phyloP scores from a whole-genome alignment of 2,113 vertebrate genomes.

The Perca schrenkii region DNA sequence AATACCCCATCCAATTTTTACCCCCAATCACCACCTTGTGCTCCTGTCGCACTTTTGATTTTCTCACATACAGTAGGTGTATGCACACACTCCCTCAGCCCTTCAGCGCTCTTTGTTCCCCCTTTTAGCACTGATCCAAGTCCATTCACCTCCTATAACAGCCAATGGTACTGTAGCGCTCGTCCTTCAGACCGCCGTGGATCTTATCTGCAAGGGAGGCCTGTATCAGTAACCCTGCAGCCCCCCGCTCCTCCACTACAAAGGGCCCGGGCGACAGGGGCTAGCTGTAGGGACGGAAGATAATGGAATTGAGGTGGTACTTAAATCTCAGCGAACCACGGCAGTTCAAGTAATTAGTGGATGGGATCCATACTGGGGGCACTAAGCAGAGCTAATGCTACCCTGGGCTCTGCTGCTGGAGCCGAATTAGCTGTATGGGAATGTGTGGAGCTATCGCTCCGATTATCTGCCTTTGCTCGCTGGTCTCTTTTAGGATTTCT shows the following conservation, averaged over 20 bases:
- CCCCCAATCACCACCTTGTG: constrained; percentile 56
- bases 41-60: constrained; percentile 54
- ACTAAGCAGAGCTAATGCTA: constrained; percentile 95
- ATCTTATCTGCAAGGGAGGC: constrained; percentile 64
- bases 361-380: constrained; percentile 94
- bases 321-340: constrained; percentile 98
- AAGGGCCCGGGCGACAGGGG: constrained; percentile 74
- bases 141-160: constrained; percentile 23
- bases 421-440: constrained; percentile 83
- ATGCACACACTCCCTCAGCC: constrained; percentile 23
- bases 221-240: constrained; percentile 90
- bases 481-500: constrained; percentile 35
- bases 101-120: constrained; percentile 57
- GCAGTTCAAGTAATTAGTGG: constrained; percentile 98
- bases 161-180: neutral
- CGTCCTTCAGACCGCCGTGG: constrained; percentile 27
- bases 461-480: constrained; percentile 51
- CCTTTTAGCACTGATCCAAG: constrained; percentile 33
- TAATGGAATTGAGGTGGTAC: constrained; percentile 97
- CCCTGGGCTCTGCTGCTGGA: constrained; percentile 87
- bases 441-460: constrained; percentile 79
- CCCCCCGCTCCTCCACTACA: constrained; percentile 68
- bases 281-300: constrained; percentile 94
- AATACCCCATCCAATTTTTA: constrained; percentile 63
- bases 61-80: constrained; percentile 39